Evolutionary conservation across 2,888 invertebrate genomes (phyloP), one percentile per base, ranked within the genome.

Genomic region (Syrphus vitripennis): DNA sequence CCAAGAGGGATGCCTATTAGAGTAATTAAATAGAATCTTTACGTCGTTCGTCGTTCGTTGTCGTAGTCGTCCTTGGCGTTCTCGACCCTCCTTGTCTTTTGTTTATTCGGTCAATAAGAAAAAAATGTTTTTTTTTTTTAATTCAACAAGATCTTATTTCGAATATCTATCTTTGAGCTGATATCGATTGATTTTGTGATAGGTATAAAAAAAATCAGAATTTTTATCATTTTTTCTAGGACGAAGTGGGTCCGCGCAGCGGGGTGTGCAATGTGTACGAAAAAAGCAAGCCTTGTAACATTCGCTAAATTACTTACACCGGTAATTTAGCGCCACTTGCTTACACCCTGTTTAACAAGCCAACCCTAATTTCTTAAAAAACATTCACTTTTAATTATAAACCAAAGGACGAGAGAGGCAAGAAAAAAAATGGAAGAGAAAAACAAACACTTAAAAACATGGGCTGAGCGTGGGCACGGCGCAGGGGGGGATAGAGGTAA

Each of bases 241-340:
- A 42, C 29, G n/a, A 50, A 0, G 2, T 2, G 14, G 9, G 42
- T 19, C 59, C 67, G 57, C 34, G 53, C 48, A 34, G 42, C 7
- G 14, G 19, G 19, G 10, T 53, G 24, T 42, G 26, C n/a, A n/a
- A 19, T 16, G 10, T 31, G n/a, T n/a, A n/a, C n/a, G n/a, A n/a
- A 55, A n/a, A 50, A 26, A 59, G 50, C 24, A 59, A 65, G 71
- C 50, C 67, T 77, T 76, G 71, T 81, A 81, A 72, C 59, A 53
- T 61, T 61, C 57, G 29, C 88, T 90, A 91, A 91, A 92, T 91
- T 92, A 92, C 91, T 91, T 91, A 90, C 91, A 91, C 92, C 90
- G 91, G 91, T 92, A 91, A 92, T 91, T 92, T 92, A 91, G 91
- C 91, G 90, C 90, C 91, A 91, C 91, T 91, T 90, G 91, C 91